Evolutionary conservation across 2,113 vertebrate genomes (phyloP).

Genomic region (Sinocyclocheilus anophthalmus): DNA sequence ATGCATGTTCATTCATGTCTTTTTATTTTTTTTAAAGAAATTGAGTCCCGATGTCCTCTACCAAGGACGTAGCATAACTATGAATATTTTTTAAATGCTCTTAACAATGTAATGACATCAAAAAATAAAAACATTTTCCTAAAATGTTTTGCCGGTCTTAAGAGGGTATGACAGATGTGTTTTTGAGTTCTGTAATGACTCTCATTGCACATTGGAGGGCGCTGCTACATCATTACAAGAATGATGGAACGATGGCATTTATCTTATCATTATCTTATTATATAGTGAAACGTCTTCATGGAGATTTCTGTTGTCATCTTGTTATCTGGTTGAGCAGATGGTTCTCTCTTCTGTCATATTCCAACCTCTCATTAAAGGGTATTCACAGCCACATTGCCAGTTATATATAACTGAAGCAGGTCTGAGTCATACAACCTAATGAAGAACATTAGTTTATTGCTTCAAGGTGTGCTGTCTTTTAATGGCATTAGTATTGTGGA

Average conservation of each 20-base stretch:
- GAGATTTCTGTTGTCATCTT: not conserved
- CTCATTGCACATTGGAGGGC: constrained; percentile 36
- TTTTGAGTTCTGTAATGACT: constrained; percentile 6
- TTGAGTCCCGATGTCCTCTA: no score
- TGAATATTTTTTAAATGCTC: no score
- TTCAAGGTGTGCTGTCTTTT: not conserved
- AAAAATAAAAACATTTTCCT: no score
- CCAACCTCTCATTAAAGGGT: not conserved
- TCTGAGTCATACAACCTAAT: not conserved
- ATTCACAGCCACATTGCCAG: not conserved
- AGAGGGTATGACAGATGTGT: not conserved
- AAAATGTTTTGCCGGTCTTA: no score
- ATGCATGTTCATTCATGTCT: no score
- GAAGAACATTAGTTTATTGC: not conserved
- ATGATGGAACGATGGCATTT: not conserved
- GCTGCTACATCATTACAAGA: not conserved
- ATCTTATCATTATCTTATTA: not conserved
- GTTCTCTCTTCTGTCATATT: not conserved
- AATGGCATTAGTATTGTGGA: not conserved
- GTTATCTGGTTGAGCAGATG: not conserved
- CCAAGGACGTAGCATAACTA: no score
- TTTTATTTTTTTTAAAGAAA: no score
- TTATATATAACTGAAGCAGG: not conserved
- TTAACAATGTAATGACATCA: no score
- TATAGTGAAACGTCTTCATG: constrained; percentile 8